These are phyloP conservation scores for Daphoenositta chrysoptera DNA, from an alignment of 2,113 vertebrate genomes.

Conservation along the genomic window DNA sequence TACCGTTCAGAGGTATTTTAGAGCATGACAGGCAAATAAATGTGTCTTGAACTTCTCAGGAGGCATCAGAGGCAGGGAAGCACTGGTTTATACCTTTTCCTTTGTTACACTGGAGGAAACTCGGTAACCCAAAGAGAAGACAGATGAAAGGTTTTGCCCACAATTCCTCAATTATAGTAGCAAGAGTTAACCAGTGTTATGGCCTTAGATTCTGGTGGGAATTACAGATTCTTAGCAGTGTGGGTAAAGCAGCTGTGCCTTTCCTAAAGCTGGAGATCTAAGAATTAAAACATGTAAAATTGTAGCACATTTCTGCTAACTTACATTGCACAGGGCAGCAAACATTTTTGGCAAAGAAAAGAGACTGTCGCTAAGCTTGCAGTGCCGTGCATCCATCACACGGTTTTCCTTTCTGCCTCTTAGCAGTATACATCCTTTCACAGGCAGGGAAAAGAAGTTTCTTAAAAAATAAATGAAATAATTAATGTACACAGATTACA, in stretches of 20 bases:
- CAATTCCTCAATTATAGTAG: background rate
- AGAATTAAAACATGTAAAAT: background rate
- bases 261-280: background rate
- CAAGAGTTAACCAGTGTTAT: background rate
- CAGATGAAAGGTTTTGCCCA: background rate
- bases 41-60: background rate
- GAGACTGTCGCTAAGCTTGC: too few relatives aligned
- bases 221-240: background rate
- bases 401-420: background rate
- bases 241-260: background rate
- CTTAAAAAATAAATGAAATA: background rate
- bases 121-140: background rate
- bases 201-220: background rate
- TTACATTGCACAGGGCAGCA: background rate
- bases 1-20: background rate
- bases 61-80: background rate
- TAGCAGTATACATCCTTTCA: background rate
- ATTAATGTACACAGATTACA: background rate
- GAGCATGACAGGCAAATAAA: background rate
- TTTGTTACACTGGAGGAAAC: background rate
- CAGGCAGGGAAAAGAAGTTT: background rate
- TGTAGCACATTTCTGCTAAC: background rate
- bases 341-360: background rate
- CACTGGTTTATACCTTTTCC: background rate
- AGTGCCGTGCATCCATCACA: fast-evolving